Evolutionary conservation across 2,888 invertebrate genomes (phyloP), one percentile per base, ranked within the genome.

Genomic region (Drosophila cyrtoloma): DNA sequence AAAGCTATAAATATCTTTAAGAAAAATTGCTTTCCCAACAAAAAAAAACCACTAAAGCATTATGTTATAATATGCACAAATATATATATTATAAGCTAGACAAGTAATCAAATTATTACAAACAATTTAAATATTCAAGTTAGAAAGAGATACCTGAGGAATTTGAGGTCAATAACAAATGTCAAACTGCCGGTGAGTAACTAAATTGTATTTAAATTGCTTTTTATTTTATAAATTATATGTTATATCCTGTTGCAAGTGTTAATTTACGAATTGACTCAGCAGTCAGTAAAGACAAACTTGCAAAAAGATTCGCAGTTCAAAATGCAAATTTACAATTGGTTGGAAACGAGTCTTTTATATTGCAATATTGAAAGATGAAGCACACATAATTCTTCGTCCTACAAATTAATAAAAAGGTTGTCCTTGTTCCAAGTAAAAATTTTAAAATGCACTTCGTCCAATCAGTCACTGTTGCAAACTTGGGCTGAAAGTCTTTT

Each of bases 201-300:
- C 1, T 32, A 3, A 16, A 47, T 14, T 30, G 37, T 22, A 50
- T 61, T 47, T 59, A 35, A 59, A 32, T 66, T 30, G 39, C 35
- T 57, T 9, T 53, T 5, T 51, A 32, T 35, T 62, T 33, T 44
- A 56, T 63, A 39, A 51, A 42, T 19, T 12, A 30, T n/a, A 37
- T 5, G 12, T 52, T 19, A 74, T 42, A 64, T 79, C 61, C 70
- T 70, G 55, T 70, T 22, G 14, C n/a, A 62, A 53, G 65, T 77
- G 75, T 35, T 66, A 75, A 70, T 63, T 75, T 22, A 0, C 44
- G 30, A 42, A 39, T 76, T 76, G 55, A 65, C 12, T 59, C 69
- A 58, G 39, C 19, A 50, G 9, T 16, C 12, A 9, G 53, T 14
- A 6, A n/a, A 28, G 39, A 22, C 32, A 37, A 58, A 33, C 47